Conservation (phyloP, 2,888 invertebrate species). For the Dendrolimus pini region DNA sequence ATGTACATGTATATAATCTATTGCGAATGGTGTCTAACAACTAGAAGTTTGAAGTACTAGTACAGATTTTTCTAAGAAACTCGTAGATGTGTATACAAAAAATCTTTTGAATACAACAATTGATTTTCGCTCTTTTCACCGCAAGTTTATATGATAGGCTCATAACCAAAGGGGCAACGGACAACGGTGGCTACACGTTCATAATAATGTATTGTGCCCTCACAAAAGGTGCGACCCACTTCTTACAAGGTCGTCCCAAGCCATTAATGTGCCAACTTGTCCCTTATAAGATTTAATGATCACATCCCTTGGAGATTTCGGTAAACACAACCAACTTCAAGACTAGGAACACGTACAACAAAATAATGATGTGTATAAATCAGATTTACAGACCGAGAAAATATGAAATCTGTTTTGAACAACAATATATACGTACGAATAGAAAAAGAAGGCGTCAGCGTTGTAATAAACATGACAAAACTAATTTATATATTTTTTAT, state of each 20-base stretch:
- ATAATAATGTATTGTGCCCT: not conserved
- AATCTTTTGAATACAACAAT: not conserved
- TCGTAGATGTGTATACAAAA: not conserved
- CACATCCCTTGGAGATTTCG: not conserved
- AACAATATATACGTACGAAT: too few species aligned
- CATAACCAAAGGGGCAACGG: not conserved
- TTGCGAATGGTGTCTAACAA: too few species aligned
- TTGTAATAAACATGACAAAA: too few species aligned
- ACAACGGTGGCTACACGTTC: not conserved
- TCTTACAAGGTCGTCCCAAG: not conserved
- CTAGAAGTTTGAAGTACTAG: too few species aligned
- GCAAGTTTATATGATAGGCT: not conserved
- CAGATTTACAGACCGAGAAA: too few species aligned
- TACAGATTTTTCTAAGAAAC: too few species aligned
- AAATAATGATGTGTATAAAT: not conserved
- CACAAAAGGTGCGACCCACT: not conserved
- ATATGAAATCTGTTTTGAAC: too few species aligned
- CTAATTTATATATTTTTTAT: too few species aligned
- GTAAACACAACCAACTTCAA: not conserved
- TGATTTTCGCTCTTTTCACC: not conserved
- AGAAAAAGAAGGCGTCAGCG: too few species aligned
- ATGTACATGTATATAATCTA: too few species aligned
- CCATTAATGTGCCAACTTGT: not conserved
- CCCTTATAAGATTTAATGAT: not conserved
- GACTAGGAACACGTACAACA: not conserved